phyloP scores from a whole-genome alignment of 1,140 invertebrate species.

The Drosophila neocordata region DNA sequence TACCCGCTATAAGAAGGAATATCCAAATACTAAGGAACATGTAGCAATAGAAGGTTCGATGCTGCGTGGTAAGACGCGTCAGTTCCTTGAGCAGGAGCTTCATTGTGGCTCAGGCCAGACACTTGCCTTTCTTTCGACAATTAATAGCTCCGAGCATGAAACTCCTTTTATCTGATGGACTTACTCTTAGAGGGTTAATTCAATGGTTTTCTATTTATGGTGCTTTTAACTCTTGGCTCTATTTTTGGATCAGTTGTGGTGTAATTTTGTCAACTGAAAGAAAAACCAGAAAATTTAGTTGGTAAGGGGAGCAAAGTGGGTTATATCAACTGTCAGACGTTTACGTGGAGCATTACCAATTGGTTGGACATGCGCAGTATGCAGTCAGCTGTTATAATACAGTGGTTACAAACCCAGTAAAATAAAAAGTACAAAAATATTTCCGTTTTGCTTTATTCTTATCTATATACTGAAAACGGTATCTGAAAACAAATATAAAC shows the following conservation, averaged over 20 bases:
- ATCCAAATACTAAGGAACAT: slow-evolving; percentile 90
- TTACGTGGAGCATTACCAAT: slow-evolving; percentile 62
- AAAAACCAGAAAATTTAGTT: slow-evolving; percentile 28
- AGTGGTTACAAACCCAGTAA: slow-evolving; percentile 7
- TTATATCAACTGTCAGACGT: slow-evolving; percentile 45
- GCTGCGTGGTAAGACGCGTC: slow-evolving; percentile 88
- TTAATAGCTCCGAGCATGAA: slow-evolving; percentile 16
- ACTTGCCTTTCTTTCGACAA: slow-evolving; percentile 14
- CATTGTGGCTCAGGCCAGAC: slow-evolving; percentile 39
- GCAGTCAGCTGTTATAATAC: slow-evolving; percentile 47
- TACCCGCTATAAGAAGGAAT: slow-evolving; percentile 88
- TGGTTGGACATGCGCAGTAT: slow-evolving; percentile 56
- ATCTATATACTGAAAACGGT: too few relatives aligned
- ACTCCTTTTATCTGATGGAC: slow-evolving; percentile 19
- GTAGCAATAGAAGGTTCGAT: slow-evolving; percentile 90
- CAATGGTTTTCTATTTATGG: not conserved
- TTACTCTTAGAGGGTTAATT: slow-evolving; percentile 56
- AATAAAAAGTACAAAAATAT: too few relatives aligned
- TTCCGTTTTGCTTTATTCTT: too few relatives aligned
- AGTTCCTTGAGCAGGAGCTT: slow-evolving; percentile 84
- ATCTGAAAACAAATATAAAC: too few relatives aligned
- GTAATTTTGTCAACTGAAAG: slow-evolving; percentile 16
- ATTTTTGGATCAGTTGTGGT: slow-evolving; percentile 7
- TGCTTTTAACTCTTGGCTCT: slow-evolving; percentile 10
- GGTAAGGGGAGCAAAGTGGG: slow-evolving; percentile 5